phyloP scores from a whole-genome alignment of 2,888 invertebrate genomes.

The Agapetus fuscipes region DNA sequence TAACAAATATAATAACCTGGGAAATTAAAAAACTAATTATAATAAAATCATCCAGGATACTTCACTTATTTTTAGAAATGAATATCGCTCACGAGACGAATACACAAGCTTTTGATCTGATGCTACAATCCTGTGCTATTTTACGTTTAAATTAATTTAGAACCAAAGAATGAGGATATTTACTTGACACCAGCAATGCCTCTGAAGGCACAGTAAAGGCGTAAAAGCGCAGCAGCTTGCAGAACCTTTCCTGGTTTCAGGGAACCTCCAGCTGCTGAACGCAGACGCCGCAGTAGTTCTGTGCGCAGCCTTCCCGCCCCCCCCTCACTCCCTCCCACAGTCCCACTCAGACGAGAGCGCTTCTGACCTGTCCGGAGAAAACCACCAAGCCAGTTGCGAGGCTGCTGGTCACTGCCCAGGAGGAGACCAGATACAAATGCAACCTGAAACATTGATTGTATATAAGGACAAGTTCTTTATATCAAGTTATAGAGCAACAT shows the following conservation, averaged over 20 bases:
- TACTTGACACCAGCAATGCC: constrained; percentile 89
- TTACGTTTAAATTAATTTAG: too few relatives aligned
- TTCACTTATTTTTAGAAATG: too few relatives aligned
- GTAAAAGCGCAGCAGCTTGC: constrained; percentile 79
- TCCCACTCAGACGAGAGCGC: constrained; percentile 24
- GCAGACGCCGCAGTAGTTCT: constrained; percentile 64
- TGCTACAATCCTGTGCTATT: too few relatives aligned
- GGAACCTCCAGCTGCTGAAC: constrained; percentile 50
- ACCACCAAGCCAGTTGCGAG: constrained; percentile 87
- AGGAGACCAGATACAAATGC: constrained; percentile 83
- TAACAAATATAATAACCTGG: too few relatives aligned
- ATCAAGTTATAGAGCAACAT: too few relatives aligned
- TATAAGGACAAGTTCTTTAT: too few relatives aligned
- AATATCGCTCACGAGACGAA: too few relatives aligned
- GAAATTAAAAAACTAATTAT: too few relatives aligned
- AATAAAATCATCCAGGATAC: too few relatives aligned
- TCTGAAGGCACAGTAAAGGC: constrained; percentile 85
- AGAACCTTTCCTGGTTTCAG: constrained; percentile 58
- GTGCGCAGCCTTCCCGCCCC: constrained; percentile 67
- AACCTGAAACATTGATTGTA: constrained; percentile 36
- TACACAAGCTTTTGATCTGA: too few relatives aligned
- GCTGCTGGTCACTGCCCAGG: constrained; percentile 81
- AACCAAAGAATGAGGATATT: too few relatives aligned
- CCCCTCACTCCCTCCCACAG: constrained; percentile 47
- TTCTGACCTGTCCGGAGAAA: constrained; percentile 84